Evolutionary conservation across 1,140 invertebrate species (phyloP), one percentile per base, ranked within the genome.

Genomic region (Augochlora pura): DNA sequence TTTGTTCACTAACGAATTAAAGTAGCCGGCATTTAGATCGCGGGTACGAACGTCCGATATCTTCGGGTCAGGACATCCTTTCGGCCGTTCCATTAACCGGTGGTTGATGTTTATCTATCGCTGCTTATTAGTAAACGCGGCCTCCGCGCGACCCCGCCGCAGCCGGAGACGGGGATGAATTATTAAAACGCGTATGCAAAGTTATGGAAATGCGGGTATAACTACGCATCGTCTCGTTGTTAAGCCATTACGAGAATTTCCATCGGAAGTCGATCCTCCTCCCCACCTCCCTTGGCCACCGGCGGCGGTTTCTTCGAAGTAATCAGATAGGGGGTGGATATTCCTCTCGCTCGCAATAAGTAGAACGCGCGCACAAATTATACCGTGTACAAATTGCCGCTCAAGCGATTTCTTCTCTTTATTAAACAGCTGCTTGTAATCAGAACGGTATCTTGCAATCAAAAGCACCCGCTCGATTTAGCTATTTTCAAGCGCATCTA

Each of bases 151-250:
- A 66, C 68, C 57, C 49, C 38, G 57, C 42, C 38, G 64, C 65
- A 42, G 63, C 73, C 63, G 65, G 59, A 81, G 65, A 77, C 77
- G 27, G 68, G 38, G 67, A 86, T 91, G 86, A 89, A 90, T 92
- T 92, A 91, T 92, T 89, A 92, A 92, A 91, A 91, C 91, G 90
- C 90, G 87, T 90, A 92, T 92, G 90, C 91, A 90, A 92, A 93
- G 77, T 90, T 92, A 93, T 92, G 91, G 88, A 90, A 92, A 92
- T 90, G 83, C 90, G 91, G 90, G 90, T 89, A 85, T 87, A 84
- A 88, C 85, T 88, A 83, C 77, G 65, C 74, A 79, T 68, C 82
- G 84, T 88, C 79, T 89, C 80, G 77, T 74, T 85, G 81, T 87
- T 88, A 76, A 82, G 87, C 85, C 86, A 85, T 87, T 84, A 88